A percentile compares a stretch with the other conserved stretches of the same genome.
Evolutionary conservation across 1,140 invertebrate species (phyloP).

Genomic region (Cherax quadricarinatus): DNA sequence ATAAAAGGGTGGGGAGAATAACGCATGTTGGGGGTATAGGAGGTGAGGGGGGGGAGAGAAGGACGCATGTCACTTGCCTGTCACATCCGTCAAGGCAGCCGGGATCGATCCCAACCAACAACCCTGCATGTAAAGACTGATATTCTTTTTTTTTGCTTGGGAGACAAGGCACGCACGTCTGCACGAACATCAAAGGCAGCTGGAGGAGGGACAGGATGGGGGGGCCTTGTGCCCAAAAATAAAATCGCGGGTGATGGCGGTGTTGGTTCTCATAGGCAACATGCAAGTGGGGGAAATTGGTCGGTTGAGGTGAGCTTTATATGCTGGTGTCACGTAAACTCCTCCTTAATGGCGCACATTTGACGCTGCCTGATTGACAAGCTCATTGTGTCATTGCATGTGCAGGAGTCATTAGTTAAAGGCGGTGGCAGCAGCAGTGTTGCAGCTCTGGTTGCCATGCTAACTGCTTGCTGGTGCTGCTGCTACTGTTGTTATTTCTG

Average conservation of each 20-base stretch:
- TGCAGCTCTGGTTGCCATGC: slow-evolving; percentile 17
- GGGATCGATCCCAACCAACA: neutral
- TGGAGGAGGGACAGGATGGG: slow-evolving; percentile 2
- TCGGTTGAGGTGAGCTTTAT: slow-evolving; percentile 56
- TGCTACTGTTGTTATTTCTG: neutral
- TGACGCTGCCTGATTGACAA: slow-evolving; percentile 48
- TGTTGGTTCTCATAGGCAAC: slow-evolving; percentile 30
- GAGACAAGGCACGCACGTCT: neutral
- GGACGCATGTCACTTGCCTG: neutral
- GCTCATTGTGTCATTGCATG: slow-evolving; percentile 46
- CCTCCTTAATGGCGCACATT: slow-evolving; percentile 32
- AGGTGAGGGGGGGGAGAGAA: too few species aligned
- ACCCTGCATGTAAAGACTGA: neutral
- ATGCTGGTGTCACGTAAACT: slow-evolving; percentile 26
- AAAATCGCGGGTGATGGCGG: slow-evolving; percentile 27
- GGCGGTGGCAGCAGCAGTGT: slow-evolving; percentile 5
- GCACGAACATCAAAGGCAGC: slow-evolving; percentile 27
- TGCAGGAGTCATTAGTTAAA: slow-evolving; percentile 14
- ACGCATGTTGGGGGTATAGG: neutral
- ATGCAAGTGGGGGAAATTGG: slow-evolving; percentile 44
- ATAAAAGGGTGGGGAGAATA: neutral
- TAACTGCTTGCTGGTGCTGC: neutral
- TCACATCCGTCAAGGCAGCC: neutral
- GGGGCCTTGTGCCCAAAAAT: slow-evolving; percentile 16
- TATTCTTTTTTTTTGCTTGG: neutral